Evolutionary conservation across 2,113 vertebrate species (phyloP), one percentile per base, ranked within the genome.

Genomic region (Sorex fumeus): DNA sequence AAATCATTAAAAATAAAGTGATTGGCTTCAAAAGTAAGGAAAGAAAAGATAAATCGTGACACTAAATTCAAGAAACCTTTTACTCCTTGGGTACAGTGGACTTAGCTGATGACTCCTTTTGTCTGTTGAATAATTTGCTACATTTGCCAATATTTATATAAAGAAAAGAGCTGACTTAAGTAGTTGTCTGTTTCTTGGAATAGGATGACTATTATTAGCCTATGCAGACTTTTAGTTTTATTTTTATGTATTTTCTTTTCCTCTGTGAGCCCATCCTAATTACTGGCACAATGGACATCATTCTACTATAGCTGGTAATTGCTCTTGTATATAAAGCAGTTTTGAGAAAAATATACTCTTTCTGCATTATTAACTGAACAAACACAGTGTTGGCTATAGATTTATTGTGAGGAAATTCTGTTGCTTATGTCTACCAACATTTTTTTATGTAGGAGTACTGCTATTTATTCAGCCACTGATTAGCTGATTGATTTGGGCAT

Each of bases 261-360:
- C 8, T 64, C 7, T 69, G 57, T 53, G 50, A 85, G 13, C 12
- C 45, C 21, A 66, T 43, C 3, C 28, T 6, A 30, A 34, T 32
- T 77, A 74, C 32, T 88, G 8, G 12, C 62, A 86, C 13, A 62
- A 60, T 3, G 34, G 2, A 15, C 13, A 27, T 2, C 11, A 50
- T 18, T 64, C 1, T 64, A 45, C 71, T 43, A 6, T 32, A 43
- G 69, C 6, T 80, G 57, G 53, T 32, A 11, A n/a, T 34, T 50
- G 32, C 6, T 28, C 27, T 88, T 18, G 18, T 32, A 75, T 47
- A 7, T 19, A 6, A 12, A 34, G 30, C 6, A 66, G 40, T 71
- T 88, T 87, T 75, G 15, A 86, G 36, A 91, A 93, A 79, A 89
- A 69, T 6, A 43, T 23, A 19, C 16, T 53, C 2, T 53, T 25